Evolutionary conservation across 2,888 invertebrate genomes (phyloP), one percentile per base, ranked within the genome.

Genomic region (Lithosia quadra): DNA sequence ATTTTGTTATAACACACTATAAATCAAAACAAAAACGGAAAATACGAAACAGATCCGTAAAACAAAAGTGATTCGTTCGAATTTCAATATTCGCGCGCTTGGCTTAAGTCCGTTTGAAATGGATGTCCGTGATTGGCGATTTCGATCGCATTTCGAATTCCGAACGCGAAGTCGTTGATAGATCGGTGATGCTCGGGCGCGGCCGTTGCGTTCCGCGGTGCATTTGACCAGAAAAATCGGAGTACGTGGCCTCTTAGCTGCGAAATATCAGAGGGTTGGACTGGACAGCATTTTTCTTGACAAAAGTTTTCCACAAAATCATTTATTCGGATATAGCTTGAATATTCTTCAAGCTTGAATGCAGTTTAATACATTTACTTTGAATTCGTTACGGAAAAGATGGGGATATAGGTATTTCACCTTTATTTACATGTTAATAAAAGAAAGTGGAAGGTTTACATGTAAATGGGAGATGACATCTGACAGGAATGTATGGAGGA

Each of bases 151-250:
- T 92, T 94, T 92, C 84, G 86, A 87, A 94, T 94, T 94, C 94
- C 82, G 87, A 87, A 82, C 92, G 92, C 93, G 92, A 88, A 81
- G 69, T 74, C 80, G 86, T 88, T 94, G 94, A 94, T 94, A 92
- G 93, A 94, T 94, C 91, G 92, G 86, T 88, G 90, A 93, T 90
- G 91, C 88, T 84, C 78, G 80, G 79, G 81, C 84, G 83, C 79
- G 86, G 78, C 81, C 86, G 81, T 84, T 84, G 84, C 84, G 84
- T 85, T 85, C 83, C 81, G 81, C 81, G 84, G 88, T 90, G 88
- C 89, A 90, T 91, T 92, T 93, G 93, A 92, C 93, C 93, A 92
- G 92, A 93, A 93, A 93, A 93, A 92, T 91, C 83, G 86, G 79
- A 75, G 84, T 82, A 89, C 90, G 90, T 90, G 91, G 86, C 81